Evolutionary conservation across 2,888 invertebrate species (phyloP).

Genomic region (Beris chalybata): DNA sequence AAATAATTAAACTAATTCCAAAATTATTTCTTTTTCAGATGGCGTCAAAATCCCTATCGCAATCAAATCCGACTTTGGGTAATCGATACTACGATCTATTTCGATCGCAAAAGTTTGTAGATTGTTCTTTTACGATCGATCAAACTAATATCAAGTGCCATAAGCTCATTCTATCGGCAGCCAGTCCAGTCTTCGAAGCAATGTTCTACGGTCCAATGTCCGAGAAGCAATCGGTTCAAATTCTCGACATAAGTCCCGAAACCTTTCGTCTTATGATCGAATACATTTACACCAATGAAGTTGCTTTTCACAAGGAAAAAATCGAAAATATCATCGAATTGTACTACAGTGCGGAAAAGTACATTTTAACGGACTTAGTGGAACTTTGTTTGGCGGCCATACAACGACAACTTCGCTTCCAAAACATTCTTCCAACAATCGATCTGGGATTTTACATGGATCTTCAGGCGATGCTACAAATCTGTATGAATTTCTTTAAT

Average conservation of each 20-base stretch:
- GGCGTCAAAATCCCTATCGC: slow-evolving; percentile 36
- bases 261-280: slow-evolving; percentile 54
- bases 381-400: slow-evolving; percentile 48
- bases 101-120: slow-evolving; percentile 50
- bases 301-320: slow-evolving; percentile 46
- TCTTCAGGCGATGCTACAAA: slow-evolving; percentile 47
- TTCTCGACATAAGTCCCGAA: slow-evolving; percentile 55
- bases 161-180: slow-evolving; percentile 78
- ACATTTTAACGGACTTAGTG: slow-evolving; percentile 50
- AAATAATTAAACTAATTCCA: neutral
- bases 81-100: slow-evolving; percentile 50
- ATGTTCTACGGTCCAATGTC: slow-evolving; percentile 86
- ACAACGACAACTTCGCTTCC: slow-evolving; percentile 49
- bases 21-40: slow-evolving; percentile 37
- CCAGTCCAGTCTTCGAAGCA: slow-evolving; percentile 86
- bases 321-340: slow-evolving; percentile 52
- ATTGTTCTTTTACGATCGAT: slow-evolving; percentile 52
- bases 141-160: slow-evolving; percentile 67
- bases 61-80: slow-evolving; percentile 42
- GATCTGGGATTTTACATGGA: slow-evolving; percentile 53
- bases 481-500: slow-evolving; percentile 51
- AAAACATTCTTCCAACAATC: slow-evolving; percentile 52
- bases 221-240: slow-evolving; percentile 63
- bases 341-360: slow-evolving; percentile 55
- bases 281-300: slow-evolving; percentile 51